Conservation (phyloP, 2,797 vertebrate species). For the Lepilemur ruficaudatus region DNA sequence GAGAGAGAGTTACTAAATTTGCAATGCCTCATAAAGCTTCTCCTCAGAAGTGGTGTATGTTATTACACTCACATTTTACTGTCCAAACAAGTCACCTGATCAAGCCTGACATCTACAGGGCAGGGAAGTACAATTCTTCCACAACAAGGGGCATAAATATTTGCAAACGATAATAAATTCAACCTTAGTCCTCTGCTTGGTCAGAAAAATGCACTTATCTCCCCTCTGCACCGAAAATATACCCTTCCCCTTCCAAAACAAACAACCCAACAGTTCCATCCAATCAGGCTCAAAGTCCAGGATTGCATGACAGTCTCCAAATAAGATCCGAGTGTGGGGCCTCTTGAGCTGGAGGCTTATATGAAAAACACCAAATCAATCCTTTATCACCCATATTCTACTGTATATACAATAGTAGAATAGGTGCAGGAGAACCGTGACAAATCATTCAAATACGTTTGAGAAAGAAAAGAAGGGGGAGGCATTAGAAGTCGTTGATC, state of each 20-base stretch:
- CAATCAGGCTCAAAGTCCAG: not conserved
- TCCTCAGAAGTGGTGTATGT: not conserved
- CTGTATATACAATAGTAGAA: not conserved
- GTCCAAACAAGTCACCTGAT: not conserved
- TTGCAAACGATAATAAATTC: not conserved
- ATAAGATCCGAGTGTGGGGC: not conserved
- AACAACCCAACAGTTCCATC: not conserved
- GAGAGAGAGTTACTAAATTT: not conserved
- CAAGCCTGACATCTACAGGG: not conserved
- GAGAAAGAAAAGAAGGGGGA: not conserved
- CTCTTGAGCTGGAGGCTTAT: not conserved
- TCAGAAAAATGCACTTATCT: not conserved
- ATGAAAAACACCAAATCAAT: not conserved
- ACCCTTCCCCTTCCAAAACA: not conserved
- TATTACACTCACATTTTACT: not conserved
- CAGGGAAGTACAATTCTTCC: not conserved
- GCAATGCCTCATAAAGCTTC: not conserved
- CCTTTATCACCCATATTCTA: not conserved
- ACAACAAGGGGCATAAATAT: not conserved
- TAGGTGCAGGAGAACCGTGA: not conserved
- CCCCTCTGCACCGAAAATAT: not conserved
- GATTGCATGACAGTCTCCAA: not conserved
- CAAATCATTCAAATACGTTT: not conserved
- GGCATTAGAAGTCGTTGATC: not conserved
- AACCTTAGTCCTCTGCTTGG: not conserved